phyloP scores from a whole-genome alignment of 2,888 invertebrate genomes.

The Pandemis heparana region DNA sequence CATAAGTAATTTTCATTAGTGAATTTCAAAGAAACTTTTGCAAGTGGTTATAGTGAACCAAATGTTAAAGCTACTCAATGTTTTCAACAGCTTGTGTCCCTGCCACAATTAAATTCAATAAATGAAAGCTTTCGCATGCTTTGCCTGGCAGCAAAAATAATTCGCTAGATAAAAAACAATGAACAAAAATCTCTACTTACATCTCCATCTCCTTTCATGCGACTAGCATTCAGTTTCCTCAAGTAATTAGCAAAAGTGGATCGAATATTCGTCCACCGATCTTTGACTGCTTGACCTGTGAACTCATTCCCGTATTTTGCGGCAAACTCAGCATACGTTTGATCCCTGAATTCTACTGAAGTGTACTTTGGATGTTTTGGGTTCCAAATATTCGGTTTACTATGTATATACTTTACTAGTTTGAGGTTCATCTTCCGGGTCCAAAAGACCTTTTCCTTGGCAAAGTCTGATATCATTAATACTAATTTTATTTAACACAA shows the following conservation, averaged over 20 bases:
- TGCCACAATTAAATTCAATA: no score
- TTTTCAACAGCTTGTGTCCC: no score
- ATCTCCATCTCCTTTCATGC: constrained; percentile 59
- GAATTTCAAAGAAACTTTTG: no score
- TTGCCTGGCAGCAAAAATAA: background rate
- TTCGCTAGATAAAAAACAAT: background rate
- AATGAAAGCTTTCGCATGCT: no score
- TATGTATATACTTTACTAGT: constrained; percentile 74
- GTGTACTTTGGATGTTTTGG: constrained; percentile 77
- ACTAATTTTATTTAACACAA: background rate
- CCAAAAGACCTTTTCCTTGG: constrained; percentile 80
- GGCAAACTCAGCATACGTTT: constrained; percentile 75
- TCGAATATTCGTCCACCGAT: constrained; percentile 80
- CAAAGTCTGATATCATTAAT: constrained; percentile 72
- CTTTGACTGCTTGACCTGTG: constrained; percentile 77
- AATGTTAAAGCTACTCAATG: no score
- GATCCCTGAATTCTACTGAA: constrained; percentile 66
- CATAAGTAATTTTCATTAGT: no score
- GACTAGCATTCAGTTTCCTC: constrained; percentile 69
- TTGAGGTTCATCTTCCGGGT: constrained; percentile 78
- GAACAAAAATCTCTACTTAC: constrained; percentile 50
- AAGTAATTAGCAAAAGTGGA: constrained; percentile 77
- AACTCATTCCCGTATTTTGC: constrained; percentile 72
- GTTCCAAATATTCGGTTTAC: constrained; percentile 76
- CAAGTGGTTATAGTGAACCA: no score